Conservation (phyloP, 2,113 vertebrate species). For the Solea solea region DNA sequence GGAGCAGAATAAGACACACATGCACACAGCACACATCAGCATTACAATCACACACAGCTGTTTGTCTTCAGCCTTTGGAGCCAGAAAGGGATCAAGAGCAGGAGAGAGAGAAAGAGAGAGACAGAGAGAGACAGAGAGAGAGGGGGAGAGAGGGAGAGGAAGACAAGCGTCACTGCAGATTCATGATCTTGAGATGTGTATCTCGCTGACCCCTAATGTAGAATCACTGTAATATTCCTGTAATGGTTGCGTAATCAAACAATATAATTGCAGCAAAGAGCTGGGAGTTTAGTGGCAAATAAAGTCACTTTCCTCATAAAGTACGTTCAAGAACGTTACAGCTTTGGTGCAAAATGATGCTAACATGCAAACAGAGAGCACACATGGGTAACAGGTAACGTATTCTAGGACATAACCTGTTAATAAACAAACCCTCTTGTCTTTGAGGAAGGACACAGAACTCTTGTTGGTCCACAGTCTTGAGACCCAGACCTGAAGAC, state of each 20-base stretch:
- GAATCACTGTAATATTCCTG: slow-evolving; percentile 1
- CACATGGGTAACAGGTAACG: background rate
- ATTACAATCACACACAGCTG: slow-evolving; percentile 55
- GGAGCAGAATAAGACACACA: slow-evolving; percentile 15
- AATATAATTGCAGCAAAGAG: background rate
- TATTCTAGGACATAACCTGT: too few relatives aligned
- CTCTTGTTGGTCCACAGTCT: too few relatives aligned
- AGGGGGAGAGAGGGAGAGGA: background rate
- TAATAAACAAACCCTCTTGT: too few relatives aligned
- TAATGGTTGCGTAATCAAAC: background rate
- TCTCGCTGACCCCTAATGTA: slow-evolving; percentile 16
- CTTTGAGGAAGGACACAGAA: too few relatives aligned
- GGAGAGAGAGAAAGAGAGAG: slow-evolving; percentile 6
- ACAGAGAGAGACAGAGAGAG: background rate
- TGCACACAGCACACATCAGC: slow-evolving; percentile 27
- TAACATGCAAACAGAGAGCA: background rate
- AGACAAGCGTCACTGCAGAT: slow-evolving; percentile 20
- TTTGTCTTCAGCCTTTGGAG: slow-evolving; percentile 42
- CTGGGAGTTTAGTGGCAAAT: background rate
- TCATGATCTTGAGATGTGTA: slow-evolving; percentile 15
- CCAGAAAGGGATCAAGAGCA: slow-evolving; percentile 22
- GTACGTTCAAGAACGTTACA: background rate
- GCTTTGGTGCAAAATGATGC: background rate
- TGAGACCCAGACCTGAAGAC: too few relatives aligned
- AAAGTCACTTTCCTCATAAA: background rate